A percentile compares a stretch with the other conserved stretches of the same genome.
Conservation (phyloP, 2,113 vertebrate genomes). For the Equus quagga region DNA sequence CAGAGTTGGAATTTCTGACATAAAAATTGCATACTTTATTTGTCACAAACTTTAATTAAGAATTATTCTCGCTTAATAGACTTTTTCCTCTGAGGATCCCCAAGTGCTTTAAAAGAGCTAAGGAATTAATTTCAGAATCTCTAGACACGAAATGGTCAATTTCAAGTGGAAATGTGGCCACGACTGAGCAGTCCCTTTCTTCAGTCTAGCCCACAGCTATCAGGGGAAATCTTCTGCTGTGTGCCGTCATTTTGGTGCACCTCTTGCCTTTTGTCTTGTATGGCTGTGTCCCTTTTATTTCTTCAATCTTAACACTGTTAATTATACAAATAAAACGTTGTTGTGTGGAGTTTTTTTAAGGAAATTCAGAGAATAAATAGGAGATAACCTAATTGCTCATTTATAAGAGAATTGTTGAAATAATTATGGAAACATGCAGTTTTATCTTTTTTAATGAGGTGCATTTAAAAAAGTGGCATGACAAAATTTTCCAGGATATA, state of each 20-base stretch:
- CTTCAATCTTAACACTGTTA: background rate
- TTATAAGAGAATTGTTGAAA: background rate
- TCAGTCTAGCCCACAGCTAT: background rate
- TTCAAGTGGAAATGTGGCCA: background rate
- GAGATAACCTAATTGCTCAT: background rate
- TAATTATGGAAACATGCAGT: background rate
- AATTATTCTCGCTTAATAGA: slow-evolving; percentile 52
- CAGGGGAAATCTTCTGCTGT: background rate
- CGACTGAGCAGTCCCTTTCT: background rate
- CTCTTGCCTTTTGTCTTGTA: background rate
- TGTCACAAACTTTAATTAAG: slow-evolving; percentile 64
- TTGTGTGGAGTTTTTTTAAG: background rate
- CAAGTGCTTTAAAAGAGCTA: slow-evolving; percentile 33
- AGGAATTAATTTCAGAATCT: slow-evolving; percentile 45
- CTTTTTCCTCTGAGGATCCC: slow-evolving; percentile 17
- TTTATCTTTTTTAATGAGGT: background rate
- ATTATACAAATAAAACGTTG: background rate
- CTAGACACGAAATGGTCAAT: background rate
- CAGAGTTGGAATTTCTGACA: slow-evolving; percentile 39
- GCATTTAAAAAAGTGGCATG: background rate
- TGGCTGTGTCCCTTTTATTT: background rate
- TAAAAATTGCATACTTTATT: slow-evolving; percentile 46
- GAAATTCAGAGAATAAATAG: background rate
- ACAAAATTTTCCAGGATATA: background rate
- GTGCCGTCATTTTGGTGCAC: background rate